These are phyloP conservation scores for Oppia nitens DNA, from an alignment of 1,140 invertebrate species.

Conservation along the genomic window DNA sequence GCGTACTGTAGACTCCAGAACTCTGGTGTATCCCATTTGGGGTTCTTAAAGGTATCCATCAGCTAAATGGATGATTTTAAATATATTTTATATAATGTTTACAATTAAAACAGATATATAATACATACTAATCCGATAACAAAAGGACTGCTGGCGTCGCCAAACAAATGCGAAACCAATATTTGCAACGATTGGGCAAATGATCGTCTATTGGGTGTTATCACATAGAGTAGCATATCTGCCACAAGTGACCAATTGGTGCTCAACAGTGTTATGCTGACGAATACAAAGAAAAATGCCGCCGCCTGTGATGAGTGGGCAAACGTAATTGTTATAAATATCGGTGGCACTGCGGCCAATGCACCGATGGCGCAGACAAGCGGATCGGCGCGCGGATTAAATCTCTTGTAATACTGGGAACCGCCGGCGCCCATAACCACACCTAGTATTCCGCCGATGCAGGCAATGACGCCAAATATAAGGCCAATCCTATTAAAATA, in stretches of 20 bases:
- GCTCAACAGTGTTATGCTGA: slow-evolving; percentile 50
- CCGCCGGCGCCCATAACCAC: slow-evolving; percentile 70
- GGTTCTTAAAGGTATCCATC: background rate
- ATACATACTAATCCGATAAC: slow-evolving; percentile 57
- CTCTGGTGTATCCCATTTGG: too few species aligned
- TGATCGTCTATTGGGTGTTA: slow-evolving; percentile 69
- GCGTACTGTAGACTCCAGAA: slow-evolving; percentile 77
- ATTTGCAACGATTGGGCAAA: slow-evolving; percentile 90
- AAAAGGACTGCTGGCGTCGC: slow-evolving; percentile 84
- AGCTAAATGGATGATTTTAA: background rate
- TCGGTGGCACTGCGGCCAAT: slow-evolving; percentile 62
- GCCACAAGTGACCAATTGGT: slow-evolving; percentile 96
- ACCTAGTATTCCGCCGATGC: slow-evolving; percentile 76
- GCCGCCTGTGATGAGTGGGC: slow-evolving; percentile 40
- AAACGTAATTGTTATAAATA: slow-evolving; percentile 51
- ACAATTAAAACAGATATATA: background rate
- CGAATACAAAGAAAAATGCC: slow-evolving; percentile 47
- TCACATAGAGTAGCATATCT: slow-evolving; percentile 90
- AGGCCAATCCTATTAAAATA: slow-evolving; percentile 53
- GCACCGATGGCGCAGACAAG: slow-evolving; percentile 78
- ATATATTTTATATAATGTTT: background rate
- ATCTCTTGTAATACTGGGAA: slow-evolving; percentile 48
- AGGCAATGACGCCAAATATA: slow-evolving; percentile 83
- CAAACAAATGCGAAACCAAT: slow-evolving; percentile 74
- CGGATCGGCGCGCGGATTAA: slow-evolving; percentile 58